Evolutionary conservation across 1,140 invertebrate genomes (phyloP).

Genomic region (Phthorimaea operculella): DNA sequence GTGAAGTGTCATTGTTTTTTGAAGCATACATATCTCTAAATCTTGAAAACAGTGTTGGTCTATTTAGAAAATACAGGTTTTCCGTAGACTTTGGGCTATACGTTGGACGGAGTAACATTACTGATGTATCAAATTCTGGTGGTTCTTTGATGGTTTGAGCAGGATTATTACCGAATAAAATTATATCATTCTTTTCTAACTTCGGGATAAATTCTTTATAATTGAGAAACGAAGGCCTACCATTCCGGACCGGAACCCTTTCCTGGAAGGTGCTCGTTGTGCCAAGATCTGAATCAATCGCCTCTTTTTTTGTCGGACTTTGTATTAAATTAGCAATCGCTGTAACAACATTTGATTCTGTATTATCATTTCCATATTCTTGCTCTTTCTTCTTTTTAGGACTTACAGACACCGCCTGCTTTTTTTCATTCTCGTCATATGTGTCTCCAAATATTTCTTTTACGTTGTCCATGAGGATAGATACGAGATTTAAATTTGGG

Average conservation of each 20-base stretch:
- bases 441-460: conserved; percentile 35
- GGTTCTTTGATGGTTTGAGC: not conserved
- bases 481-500: conserved; percentile 28
- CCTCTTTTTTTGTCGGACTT: not conserved
- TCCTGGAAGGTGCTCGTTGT: too few relatives aligned
- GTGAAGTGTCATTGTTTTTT: not conserved
- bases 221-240: too few relatives aligned
- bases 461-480: conserved; percentile 38
- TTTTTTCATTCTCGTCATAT: conserved; percentile 7
- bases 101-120: not conserved
- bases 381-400: not conserved
- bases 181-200: not conserved
- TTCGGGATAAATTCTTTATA: not conserved
- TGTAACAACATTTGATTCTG: not conserved
- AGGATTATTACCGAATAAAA: too few relatives aligned
- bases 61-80: not conserved
- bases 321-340: not conserved
- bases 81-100: not conserved
- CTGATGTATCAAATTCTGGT: not conserved
- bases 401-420: too few relatives aligned
- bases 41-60: not conserved
- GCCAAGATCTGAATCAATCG: not conserved
- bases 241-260: too few relatives aligned
- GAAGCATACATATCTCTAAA: not conserved
- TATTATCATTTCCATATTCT: not conserved